Evolutionary conservation across 2,888 invertebrate species (phyloP).

Genomic region (Liodrosophila aerea): DNA sequence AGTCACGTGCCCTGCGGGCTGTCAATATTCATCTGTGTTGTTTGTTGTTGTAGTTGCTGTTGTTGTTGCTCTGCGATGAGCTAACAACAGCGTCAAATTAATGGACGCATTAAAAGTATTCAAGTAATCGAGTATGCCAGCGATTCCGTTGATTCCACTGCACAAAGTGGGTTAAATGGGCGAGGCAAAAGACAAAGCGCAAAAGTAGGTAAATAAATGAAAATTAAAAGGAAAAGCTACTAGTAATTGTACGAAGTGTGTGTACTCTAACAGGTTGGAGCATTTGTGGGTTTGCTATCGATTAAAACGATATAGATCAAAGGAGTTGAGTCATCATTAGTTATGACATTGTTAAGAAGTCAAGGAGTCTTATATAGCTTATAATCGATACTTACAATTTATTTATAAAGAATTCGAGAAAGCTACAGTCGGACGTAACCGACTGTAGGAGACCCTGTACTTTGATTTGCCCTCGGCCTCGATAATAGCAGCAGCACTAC

Average conservation of each 20-base stretch:
- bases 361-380: no score
- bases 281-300: no score
- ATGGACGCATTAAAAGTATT: constrained; percentile 47
- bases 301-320: no score
- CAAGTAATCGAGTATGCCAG: constrained; percentile 39
- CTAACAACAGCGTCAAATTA: constrained; percentile 52
- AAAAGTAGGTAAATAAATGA: no score
- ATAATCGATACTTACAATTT: no score
- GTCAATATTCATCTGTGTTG: constrained; percentile 23
- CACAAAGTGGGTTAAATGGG: constrained; percentile 57
- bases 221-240: constrained; percentile 6
- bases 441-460: no score
- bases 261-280: constrained; percentile 19
- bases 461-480: no score
- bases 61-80: constrained; percentile 42
- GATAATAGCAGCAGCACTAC: no score
- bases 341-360: no score
- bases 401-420: no score
- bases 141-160: constrained; percentile 44
- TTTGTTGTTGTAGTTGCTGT: constrained; percentile 11
- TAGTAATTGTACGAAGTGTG: not conserved
- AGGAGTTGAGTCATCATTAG: no score
- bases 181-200: constrained; percentile 15
- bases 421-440: no score
- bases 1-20: constrained; percentile 64